Evolutionary conservation across 2,888 invertebrate genomes (phyloP), one percentile per base, ranked within the genome.

Genomic region (Tachystola acroxantha): DNA sequence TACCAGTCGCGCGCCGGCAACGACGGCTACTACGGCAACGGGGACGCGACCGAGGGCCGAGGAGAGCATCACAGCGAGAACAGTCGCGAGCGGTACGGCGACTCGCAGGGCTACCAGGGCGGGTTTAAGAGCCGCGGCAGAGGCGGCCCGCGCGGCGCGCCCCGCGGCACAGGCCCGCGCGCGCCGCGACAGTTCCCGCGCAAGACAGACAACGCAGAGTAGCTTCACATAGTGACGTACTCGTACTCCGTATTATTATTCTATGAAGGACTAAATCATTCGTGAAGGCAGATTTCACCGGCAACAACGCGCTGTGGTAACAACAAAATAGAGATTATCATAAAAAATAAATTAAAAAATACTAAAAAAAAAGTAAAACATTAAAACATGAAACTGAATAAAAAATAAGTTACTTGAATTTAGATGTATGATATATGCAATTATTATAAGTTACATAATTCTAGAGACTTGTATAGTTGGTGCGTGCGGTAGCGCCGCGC

Each of bases 211-310:
- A 63, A 70, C 44, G 67, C 60, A 38, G 78, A 81, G 55, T 80
- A 80, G 63, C 46, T 46, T 32, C 45, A 43, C 37, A 51, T 47
- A 51, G 44, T 46, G 52, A 46, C 49, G 50, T 54, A 44, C 47
- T 43, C 37, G 57, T 51, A 57, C 50, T 45, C 48, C 53, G 52
- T 49, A 46, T 45, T 32, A 39, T 35, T 56, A 47, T 39, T 57
- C 55, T 58, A 58, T 66, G 59, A 75, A 57, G 71, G 79, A 81
- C 84, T 72, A 78, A 82, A 80, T 81, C 76, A 77, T 82, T 89
- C 84, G 89, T 89, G 89, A 89, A 90, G 90, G 90, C 89, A 90
- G 87, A 89, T 90, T 90, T 90, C 90, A 90, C 89, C 88, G 89
- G 90, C 90, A 90, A 90, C 90, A 90, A 90, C 89, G 84, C 68